Percentiles rank a stretch among this genome's conserved stretches.
Evolutionary conservation across 2,888 invertebrate species (phyloP).

Genomic region (Noctua janthe): DNA sequence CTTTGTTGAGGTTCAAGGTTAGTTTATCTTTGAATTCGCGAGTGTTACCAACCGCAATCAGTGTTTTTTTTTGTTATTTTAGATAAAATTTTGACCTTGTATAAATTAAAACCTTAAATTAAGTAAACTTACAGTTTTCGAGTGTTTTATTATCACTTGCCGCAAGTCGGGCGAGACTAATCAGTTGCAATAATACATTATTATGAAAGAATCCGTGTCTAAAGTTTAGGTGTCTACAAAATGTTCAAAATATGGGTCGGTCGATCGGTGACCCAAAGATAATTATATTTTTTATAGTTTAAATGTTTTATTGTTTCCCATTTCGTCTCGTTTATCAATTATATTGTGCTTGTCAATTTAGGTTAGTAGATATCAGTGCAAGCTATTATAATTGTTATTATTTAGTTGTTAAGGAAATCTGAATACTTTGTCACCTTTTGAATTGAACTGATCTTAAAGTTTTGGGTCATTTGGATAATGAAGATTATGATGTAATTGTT

Average conservation of each 20-base stretch:
- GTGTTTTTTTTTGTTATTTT: slow-evolving; percentile 1
- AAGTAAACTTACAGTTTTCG: neutral
- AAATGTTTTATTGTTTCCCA: slow-evolving; percentile 84
- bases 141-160: slow-evolving; percentile 1
- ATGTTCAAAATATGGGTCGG: slow-evolving; percentile 79
- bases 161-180: slow-evolving; percentile 15
- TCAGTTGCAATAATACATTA: slow-evolving; percentile 47
- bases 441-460: slow-evolving; percentile 33
- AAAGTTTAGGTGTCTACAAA: slow-evolving; percentile 61
- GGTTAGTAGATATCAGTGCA: slow-evolving; percentile 81
- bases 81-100: neutral
- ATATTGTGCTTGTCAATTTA: slow-evolving; percentile 79
- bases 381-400: slow-evolving; percentile 67
- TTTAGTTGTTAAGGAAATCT: slow-evolving; percentile 63
- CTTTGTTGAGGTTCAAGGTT: slow-evolving; percentile 45
- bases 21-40: slow-evolving; percentile 21
- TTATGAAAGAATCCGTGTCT: slow-evolving; percentile 58
- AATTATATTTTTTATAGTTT: slow-evolving; percentile 78
- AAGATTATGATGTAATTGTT: slow-evolving; percentile 20
- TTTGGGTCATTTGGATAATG: neutral
- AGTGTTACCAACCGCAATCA: slow-evolving; percentile 14
- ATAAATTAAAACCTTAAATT: slow-evolving; percentile 3
- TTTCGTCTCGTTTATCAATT: slow-evolving; percentile 80
- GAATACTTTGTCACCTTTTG: slow-evolving; percentile 52
- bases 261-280: slow-evolving; percentile 82